Percentiles rank a stretch among this genome's conserved stretches.
phyloP scores from a whole-genome alignment of 2,797 vertebrate species.

The Anguilla anguilla region DNA sequence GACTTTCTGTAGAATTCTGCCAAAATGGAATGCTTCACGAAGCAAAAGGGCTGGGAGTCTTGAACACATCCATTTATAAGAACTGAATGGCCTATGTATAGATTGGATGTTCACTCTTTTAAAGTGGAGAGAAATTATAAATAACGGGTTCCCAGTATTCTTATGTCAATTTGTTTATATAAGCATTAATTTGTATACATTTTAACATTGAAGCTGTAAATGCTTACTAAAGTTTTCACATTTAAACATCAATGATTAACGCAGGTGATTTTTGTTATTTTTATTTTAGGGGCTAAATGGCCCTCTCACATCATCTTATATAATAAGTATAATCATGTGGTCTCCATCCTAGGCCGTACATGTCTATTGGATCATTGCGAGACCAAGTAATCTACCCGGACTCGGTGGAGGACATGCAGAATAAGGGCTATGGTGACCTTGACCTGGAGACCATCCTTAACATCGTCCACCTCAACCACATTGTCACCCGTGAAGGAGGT shows the following conservation, averaged over 20 bases:
- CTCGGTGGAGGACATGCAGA: constrained; percentile 88
- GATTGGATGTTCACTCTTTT: neutral
- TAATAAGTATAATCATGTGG: neutral
- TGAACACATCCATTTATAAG: neutral
- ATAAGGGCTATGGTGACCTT: constrained; percentile 82
- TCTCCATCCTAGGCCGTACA: constrained; percentile 83
- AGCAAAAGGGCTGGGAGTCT: neutral
- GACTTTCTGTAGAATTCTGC: neutral
- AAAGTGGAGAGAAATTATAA: neutral
- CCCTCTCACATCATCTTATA: neutral
- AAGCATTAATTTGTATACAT: neutral
- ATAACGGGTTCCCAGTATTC: neutral
- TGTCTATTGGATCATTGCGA: constrained; percentile 92
- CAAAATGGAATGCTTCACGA: neutral
- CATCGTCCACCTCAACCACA: constrained; percentile 91
- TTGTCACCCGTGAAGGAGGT: constrained; percentile 97
- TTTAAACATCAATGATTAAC: neutral
- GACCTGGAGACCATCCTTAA: constrained; percentile 90
- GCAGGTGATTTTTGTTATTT: neutral
- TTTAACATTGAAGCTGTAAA: neutral
- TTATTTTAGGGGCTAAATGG: neutral
- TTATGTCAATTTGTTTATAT: neutral
- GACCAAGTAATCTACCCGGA: constrained; percentile 99
- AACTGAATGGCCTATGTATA: neutral
- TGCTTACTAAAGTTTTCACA: neutral